Evolutionary conservation across 1,140 invertebrate species (phyloP), one percentile per base, ranked within the genome.

Genomic region (Sitophilus oryzae): DNA sequence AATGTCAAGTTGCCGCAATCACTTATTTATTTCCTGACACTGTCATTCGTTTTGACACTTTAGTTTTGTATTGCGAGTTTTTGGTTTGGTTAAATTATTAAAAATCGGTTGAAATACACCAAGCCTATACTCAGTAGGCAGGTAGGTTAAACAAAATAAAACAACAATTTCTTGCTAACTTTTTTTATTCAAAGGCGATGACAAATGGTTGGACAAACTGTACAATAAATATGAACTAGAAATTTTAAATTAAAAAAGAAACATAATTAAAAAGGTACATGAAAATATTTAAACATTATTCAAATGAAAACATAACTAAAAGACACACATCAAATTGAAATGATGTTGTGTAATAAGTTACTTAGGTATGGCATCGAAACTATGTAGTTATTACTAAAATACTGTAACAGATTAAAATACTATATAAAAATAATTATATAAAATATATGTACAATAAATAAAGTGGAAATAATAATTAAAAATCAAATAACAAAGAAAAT

Each of bases 371-470:
- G 52, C 52, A 54, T 44, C 43, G 40, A 35, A 4, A 35, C 22
- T 15, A 46, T 35, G 23, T 25, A 34, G 15, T 46, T 46, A 46
- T 34, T 36, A 36, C 53, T 48, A 49, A 49, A 56, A 56, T 56
- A 56, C 53, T 56, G 53, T 46, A 42, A 34, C 47, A 56, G n/a
- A 53, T 9, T 14, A 22, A 43, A 40, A 8, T 40, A 50, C 18
- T 38, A 48, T 55, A 55, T 55, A 56, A 56, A 56, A 56, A 56
- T 56, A 56, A 56, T 49, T 46, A 54, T 36, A 22, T 37, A 53
- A 45, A 53, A n/a, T 45, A 48, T 55, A 55, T 55, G 20, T 55
- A 55, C 52, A 55, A 55, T 47, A 55, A 55, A 55, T 55, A 19
- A 55, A 23, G 22, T 18, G 25, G 25, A 30, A 6, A 30, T 30